Conservation (phyloP, 2,888 invertebrate genomes). For the Orchesella flavescens region DNA sequence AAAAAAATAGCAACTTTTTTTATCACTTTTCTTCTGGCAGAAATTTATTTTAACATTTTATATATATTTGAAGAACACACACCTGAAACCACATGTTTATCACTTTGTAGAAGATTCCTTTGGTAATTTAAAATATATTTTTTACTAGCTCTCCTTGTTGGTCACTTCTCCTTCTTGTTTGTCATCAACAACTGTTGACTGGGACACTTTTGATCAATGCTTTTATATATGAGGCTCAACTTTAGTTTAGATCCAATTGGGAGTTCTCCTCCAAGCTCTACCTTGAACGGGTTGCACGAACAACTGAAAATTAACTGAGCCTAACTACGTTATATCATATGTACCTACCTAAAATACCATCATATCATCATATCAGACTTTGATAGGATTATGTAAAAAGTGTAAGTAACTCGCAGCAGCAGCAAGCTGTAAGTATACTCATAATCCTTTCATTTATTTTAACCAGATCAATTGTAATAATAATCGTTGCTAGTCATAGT, state of each 20-base stretch:
- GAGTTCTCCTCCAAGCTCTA: constrained; percentile 40
- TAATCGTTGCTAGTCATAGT: constrained; percentile 1
- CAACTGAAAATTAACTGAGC: constrained; percentile 29
- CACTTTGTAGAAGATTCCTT: constrained; percentile 6
- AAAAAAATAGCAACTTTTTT: not conserved
- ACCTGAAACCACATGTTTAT: constrained; percentile 27
- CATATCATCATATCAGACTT: too few species aligned
- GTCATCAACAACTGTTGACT: constrained; percentile 32
- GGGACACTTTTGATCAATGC: constrained; percentile 25
- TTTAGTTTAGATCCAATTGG: not conserved
- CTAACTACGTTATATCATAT: too few species aligned
- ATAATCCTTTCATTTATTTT: constrained; percentile 34
- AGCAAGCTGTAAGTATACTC: not conserved
- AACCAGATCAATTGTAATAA: constrained; percentile 43
- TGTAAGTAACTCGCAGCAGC: too few species aligned
- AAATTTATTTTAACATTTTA: too few species aligned
- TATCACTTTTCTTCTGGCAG: too few species aligned
- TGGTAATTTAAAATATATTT: not conserved
- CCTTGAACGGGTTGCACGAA: constrained; percentile 54
- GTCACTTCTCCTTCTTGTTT: not conserved
- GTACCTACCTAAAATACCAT: too few species aligned
- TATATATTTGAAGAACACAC: too few species aligned
- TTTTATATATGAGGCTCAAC: constrained; percentile 41
- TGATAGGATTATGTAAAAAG: too few species aligned
- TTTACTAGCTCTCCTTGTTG: constrained; percentile 2